These are phyloP conservation scores for Cromileptes altivelis DNA, from an alignment of 2,113 vertebrate genomes.

Conservation along the genomic window DNA sequence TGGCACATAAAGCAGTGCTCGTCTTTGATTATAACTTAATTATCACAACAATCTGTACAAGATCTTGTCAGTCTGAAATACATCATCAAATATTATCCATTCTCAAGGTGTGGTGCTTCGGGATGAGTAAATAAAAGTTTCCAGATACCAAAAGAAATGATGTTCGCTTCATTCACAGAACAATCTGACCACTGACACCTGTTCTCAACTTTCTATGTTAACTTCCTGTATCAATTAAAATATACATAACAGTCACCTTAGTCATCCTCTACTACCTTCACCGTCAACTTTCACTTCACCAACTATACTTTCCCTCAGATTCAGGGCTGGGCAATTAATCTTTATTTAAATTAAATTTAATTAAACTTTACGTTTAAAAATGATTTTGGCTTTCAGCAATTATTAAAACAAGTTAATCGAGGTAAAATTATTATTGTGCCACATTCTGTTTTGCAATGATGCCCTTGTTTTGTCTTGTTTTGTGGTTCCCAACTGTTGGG, in stretches of 20 bases:
- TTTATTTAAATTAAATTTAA: no score
- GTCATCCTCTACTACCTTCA: background rate
- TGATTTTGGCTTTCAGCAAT: no score
- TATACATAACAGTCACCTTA: no score
- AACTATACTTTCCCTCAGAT: background rate
- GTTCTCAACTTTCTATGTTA: slow-evolving; percentile 9
- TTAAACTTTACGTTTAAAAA: no score
- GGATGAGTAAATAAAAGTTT: slow-evolving; percentile 11
- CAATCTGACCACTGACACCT: slow-evolving; percentile 24
- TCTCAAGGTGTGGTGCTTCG: slow-evolving; percentile 7
- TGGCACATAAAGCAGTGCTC: slow-evolving; percentile 60
- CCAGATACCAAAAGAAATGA: slow-evolving; percentile 43
- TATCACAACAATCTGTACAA: slow-evolving; percentile 66
- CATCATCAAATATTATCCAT: slow-evolving; percentile 22
- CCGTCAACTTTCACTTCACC: slow-evolving; percentile 29
- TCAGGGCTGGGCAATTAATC: no score
- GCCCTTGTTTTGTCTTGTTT: no score
- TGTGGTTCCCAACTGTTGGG: no score
- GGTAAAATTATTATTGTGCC: no score
- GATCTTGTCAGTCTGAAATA: slow-evolving; percentile 35
- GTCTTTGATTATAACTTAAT: slow-evolving; percentile 77
- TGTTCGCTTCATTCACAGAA: slow-evolving; percentile 61
- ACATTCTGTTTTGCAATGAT: no score
- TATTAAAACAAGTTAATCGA: no score
- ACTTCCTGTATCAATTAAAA: background rate